Percentiles rank a stretch among this genome's conserved stretches.
Evolutionary conservation across 2,797 vertebrate genomes (phyloP).

Genomic region (Cryptoprocta ferox): DNA sequence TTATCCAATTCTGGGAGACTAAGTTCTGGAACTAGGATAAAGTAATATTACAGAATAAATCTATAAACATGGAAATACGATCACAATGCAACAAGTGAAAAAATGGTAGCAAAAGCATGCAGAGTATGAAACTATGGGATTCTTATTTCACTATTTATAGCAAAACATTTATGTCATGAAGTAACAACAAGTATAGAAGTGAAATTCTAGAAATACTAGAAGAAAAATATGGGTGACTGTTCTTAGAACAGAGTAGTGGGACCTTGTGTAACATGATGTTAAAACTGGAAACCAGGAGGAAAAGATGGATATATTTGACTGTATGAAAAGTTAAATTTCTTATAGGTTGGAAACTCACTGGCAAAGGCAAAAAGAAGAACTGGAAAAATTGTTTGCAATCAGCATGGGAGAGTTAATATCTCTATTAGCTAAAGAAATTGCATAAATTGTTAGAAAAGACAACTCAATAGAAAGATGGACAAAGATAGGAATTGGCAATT

Average conservation of each 20-base stretch:
- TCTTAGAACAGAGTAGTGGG: not conserved
- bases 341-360: not conserved
- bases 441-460: not conserved
- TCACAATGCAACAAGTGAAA: not conserved
- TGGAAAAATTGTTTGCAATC: not conserved
- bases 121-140: not conserved
- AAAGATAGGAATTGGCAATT: not conserved
- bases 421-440: not conserved
- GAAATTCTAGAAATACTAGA: slow-evolving; percentile 24
- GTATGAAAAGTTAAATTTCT: not conserved
- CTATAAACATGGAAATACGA: not conserved
- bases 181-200: not conserved
- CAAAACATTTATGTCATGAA: not conserved
- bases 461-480: not conserved
- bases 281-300: not conserved
- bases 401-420: not conserved
- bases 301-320: not conserved
- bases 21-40: not conserved
- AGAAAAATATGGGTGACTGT: slow-evolving; percentile 1
- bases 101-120: not conserved
- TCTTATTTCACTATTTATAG: not conserved
- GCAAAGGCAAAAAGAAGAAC: not conserved
- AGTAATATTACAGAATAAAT: not conserved
- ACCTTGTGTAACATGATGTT: not conserved
- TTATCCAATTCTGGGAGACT: not conserved